Conservation (phyloP, 2,797 vertebrate species). For the Galagoides demidoff region DNA sequence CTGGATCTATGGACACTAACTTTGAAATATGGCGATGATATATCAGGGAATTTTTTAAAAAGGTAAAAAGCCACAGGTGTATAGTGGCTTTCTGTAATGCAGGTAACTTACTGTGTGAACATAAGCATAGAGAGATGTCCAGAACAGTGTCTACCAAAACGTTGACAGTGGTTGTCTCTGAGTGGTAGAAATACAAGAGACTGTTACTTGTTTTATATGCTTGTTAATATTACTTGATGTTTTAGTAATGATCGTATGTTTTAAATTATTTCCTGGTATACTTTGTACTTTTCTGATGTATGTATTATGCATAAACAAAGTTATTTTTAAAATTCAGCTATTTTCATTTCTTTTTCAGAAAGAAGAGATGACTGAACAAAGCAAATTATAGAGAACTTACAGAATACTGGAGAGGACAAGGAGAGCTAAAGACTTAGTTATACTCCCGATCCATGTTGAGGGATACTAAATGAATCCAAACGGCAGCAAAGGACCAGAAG, state of each 20-base stretch:
- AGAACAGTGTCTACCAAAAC: background rate
- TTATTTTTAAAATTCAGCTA: constrained; percentile 23
- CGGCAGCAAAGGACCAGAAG: background rate
- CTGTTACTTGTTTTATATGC: background rate
- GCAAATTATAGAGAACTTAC: background rate
- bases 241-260: background rate
- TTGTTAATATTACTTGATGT: background rate
- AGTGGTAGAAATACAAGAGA: background rate
- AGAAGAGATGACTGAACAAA: background rate
- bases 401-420: background rate
- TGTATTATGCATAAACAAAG: background rate
- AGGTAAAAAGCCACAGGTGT: background rate
- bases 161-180: background rate
- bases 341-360: constrained; percentile 24
- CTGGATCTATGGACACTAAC: background rate
- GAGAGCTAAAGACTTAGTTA: background rate
- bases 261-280: background rate
- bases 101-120: background rate
- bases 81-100: background rate
- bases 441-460: background rate
- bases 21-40: background rate
- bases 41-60: background rate
- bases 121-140: background rate
- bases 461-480: background rate
- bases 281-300: background rate